Conservation (phyloP, 2,888 invertebrate species). For the Eucera pruinosa region DNA sequence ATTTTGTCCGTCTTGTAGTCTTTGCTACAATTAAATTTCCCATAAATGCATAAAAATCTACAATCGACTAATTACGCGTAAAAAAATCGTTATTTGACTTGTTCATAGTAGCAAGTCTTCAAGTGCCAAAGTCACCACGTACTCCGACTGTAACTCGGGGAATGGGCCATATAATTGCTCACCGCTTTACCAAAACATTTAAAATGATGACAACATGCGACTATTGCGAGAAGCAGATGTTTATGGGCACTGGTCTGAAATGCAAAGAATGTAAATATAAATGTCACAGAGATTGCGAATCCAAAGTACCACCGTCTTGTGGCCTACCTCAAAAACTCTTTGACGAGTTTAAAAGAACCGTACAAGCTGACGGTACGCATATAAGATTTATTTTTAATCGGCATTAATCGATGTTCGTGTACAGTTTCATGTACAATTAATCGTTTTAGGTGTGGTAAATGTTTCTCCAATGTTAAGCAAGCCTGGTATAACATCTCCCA, state of each 20-base stretch:
- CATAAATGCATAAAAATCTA: too few relatives aligned
- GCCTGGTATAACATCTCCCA: constrained; percentile 83
- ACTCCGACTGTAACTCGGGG: constrained; percentile 91
- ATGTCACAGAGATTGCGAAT: constrained; percentile 94
- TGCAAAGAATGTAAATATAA: constrained; percentile 98
- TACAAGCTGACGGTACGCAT: constrained; percentile 87
- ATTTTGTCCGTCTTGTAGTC: too few relatives aligned
- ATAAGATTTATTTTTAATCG: neutral
- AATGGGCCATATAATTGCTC: constrained; percentile 96
- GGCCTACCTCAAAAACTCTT: constrained; percentile 94
- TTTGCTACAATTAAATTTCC: too few relatives aligned
- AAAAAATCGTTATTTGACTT: constrained; percentile 40
- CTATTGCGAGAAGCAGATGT: constrained; percentile 95
- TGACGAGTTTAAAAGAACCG: constrained; percentile 91
- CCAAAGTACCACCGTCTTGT: constrained; percentile 96
- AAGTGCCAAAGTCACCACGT: constrained; percentile 90
- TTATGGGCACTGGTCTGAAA: constrained; percentile 92
- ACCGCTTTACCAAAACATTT: constrained; percentile 95
- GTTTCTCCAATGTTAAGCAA: constrained; percentile 85
- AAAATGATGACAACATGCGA: constrained; percentile 96
- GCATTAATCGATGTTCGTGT: neutral
- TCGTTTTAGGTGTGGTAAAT: constrained; percentile 77
- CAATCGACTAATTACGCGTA: too few relatives aligned
- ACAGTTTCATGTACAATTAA: neutral
- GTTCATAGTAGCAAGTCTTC: constrained; percentile 84